Conservation (phyloP, 2,888 invertebrate genomes). For the Cephus pulcher region DNA sequence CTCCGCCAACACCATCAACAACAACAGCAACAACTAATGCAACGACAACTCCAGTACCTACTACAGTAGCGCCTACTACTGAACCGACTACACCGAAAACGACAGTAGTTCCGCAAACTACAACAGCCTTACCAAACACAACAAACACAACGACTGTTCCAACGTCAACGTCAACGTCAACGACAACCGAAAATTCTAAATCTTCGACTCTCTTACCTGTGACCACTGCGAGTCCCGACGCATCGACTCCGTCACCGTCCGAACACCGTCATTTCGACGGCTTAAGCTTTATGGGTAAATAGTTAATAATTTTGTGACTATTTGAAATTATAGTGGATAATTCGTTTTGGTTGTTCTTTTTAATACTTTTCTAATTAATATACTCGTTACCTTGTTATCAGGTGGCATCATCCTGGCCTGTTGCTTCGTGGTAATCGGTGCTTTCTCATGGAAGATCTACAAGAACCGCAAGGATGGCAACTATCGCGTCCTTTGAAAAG, state of each 20-base stretch:
- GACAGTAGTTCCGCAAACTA: conserved; percentile 37
- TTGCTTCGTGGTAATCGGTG: conserved; percentile 82
- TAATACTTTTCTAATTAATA: neutral
- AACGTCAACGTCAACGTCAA: conserved; percentile 22
- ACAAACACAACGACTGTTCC: conserved; percentile 29
- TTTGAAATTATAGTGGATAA: conserved; percentile 19
- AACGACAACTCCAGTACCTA: neutral
- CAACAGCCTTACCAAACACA: conserved; percentile 22
- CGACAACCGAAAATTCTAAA: conserved; percentile 24
- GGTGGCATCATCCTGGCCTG: conserved; percentile 88
- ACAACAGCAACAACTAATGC: neutral
- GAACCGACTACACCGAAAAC: conserved; percentile 22
- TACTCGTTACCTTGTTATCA: conserved; percentile 42
- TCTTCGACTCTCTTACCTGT: conserved; percentile 33
- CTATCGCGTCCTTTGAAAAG: conserved; percentile 88
- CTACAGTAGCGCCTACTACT: conserved; percentile 14
- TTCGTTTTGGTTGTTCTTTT: conserved; percentile 2
- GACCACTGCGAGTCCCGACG: conserved; percentile 31
- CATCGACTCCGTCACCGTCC: conserved; percentile 30
- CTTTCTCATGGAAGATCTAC: conserved; percentile 89
- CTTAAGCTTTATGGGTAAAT: conserved; percentile 74
- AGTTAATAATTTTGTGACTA: conserved; percentile 16
- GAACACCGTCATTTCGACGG: conserved; percentile 75
- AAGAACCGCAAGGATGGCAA: conserved; percentile 86
- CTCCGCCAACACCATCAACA: too few species aligned